Evolutionary conservation across 2,797 vertebrate genomes (phyloP), one percentile per base, ranked within the genome.

Genomic region (Oryzias sinensis): DNA sequence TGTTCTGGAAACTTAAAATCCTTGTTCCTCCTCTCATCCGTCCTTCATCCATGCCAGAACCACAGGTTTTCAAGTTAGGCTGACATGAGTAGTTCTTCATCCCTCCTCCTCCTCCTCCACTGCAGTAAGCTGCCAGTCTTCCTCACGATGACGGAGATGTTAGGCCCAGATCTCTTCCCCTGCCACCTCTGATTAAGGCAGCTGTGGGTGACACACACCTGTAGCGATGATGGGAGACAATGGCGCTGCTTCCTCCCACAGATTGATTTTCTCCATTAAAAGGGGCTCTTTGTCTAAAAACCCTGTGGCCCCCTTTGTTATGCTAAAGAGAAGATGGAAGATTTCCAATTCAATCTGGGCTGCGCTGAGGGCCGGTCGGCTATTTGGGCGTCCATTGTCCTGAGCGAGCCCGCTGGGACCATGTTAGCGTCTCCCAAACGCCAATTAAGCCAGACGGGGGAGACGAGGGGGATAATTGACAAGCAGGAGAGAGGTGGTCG

Each of bases 271-370:
- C 81, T 89, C 87, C 91, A 92, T 94, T 94, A 93, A 93, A 93
- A 90, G 87, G 84, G 88, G 76, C 87, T 88, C 93, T 93, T 96
- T 94, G 93, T 94, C 93, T 94, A 94, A 94, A 93, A 85, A 73
- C 67, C 79, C 76, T 77, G 72, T 81, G 33, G 76, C 78, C 77
- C 87, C 86, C 90, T 96, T 96, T 98, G 94, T 98, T 93, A 98
- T 97, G 96, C 93, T 95, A 97, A 98, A 94, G 85, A 92, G 83
- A 85, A 87, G 87, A 89, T 88, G 87, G 86, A 88, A 86, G 84
- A 93, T 96, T 97, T 97, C 95, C 94, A 96, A 95, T 96, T 96
- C 95, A 94, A 93, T 95, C 95, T 95, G 93, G 83, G 76, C 76
- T 63, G 77, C 94, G 94, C 92, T 91, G 93, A 94, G 91, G 89